Percentiles rank a stretch among this genome's conserved stretches.
phyloP scores from a whole-genome alignment of 2,888 invertebrate species.

The Seira ritae region DNA sequence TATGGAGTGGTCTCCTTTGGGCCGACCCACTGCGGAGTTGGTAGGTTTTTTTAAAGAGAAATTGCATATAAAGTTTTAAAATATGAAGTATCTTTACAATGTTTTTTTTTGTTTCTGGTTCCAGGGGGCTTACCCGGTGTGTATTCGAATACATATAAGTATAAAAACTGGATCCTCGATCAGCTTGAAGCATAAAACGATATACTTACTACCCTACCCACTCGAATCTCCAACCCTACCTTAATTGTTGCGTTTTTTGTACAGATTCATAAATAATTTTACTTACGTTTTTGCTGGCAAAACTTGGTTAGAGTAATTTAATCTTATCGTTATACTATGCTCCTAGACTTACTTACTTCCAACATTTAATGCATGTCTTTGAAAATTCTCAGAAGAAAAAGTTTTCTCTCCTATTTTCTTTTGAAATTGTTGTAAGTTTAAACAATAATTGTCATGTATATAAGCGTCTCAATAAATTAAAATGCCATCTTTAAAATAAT shows the following conservation, averaged over 20 bases:
- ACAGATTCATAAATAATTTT: background rate
- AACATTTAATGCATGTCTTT: too few relatives aligned
- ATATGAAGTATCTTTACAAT: too few relatives aligned
- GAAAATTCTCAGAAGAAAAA: too few relatives aligned
- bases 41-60: too few relatives aligned
- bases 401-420: too few relatives aligned
- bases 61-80: too few relatives aligned
- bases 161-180: slow-evolving; percentile 72
- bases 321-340: background rate
- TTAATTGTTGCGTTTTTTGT: background rate
- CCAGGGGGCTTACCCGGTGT: slow-evolving; percentile 69
- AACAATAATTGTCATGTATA: too few relatives aligned
- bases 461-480: too few relatives aligned
- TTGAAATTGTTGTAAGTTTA: too few relatives aligned
- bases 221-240: background rate
- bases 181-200: slow-evolving; percentile 65
- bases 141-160: slow-evolving; percentile 65
- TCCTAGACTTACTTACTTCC: too few relatives aligned
- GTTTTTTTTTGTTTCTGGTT: too few relatives aligned
- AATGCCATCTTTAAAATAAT: too few relatives aligned
- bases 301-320: background rate
- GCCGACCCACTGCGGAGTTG: slow-evolving; percentile 66
- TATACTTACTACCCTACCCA: background rate
- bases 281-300: background rate
- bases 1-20: slow-evolving; percentile 69